phyloP scores from a whole-genome alignment of 2,113 vertebrate species.

The Pteropus alecto region DNA sequence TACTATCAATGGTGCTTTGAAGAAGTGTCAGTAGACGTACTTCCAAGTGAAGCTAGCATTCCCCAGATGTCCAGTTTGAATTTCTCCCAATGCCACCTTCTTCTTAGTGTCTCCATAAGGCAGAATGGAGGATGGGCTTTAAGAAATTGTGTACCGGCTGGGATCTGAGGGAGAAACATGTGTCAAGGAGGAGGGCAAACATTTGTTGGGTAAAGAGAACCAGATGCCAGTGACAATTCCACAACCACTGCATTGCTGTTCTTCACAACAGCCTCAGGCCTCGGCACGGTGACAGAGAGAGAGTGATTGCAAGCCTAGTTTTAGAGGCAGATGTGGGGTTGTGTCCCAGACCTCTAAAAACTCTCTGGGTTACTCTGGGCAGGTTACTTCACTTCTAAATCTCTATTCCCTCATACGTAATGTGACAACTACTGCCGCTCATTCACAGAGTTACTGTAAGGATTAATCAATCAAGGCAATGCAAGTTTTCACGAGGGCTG shows the following conservation, averaged over 20 bases:
- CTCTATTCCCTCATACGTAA: background rate
- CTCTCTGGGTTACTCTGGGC: background rate
- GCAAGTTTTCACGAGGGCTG: background rate
- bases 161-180: background rate
- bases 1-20: background rate
- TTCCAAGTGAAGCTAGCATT: background rate
- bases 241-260: background rate
- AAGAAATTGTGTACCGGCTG: background rate
- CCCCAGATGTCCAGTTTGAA: background rate
- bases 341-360: background rate
- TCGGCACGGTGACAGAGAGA: background rate
- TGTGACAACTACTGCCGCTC: background rate
- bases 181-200: background rate
- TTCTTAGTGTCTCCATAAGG: background rate
- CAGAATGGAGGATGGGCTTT: background rate
- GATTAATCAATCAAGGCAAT: background rate
- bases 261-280: background rate
- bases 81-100: background rate
- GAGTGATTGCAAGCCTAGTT: background rate
- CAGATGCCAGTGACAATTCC: background rate
- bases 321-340: background rate
- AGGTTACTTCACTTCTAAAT: background rate
- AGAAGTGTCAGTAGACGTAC: background rate
- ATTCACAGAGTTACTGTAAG: background rate
- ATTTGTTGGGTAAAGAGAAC: background rate